Evolutionary conservation across 2,888 invertebrate genomes (phyloP).

Genomic region (Mechanitis mazaeus): DNA sequence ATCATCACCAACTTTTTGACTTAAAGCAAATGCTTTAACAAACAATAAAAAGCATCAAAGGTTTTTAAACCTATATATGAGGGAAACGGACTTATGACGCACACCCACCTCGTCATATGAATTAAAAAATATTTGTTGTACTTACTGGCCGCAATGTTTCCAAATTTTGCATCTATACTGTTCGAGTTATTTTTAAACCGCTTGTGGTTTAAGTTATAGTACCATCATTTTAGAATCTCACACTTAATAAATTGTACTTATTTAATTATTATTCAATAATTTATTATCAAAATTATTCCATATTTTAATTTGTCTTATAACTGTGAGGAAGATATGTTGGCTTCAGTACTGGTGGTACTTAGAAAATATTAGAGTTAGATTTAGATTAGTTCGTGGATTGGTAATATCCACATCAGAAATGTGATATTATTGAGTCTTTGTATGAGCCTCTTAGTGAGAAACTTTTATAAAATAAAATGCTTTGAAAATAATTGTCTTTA

Average conservation of each 20-base stretch:
- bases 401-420: constrained; percentile 84
- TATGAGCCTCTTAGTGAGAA: constrained; percentile 65
- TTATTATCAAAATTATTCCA: constrained; percentile 28
- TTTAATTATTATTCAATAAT: constrained; percentile 13
- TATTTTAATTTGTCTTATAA: constrained; percentile 16
- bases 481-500: constrained; percentile 32
- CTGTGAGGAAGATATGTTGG: constrained; percentile 17
- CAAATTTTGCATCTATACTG: not conserved
- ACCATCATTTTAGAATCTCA: constrained; percentile 29
- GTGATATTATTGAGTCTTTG: constrained; percentile 81
- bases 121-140: not conserved
- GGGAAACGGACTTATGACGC: not conserved
- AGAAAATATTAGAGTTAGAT: constrained; percentile 35
- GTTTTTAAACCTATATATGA: not conserved
- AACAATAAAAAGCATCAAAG: not conserved
- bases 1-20: too few species aligned
- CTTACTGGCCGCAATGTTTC: not conserved
- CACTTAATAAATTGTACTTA: constrained; percentile 8
- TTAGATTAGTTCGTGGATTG: constrained; percentile 62
- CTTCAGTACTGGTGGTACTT: constrained; percentile 50
- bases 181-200: not conserved
- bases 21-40: too few species aligned
- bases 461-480: constrained; percentile 38
- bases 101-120: not conserved
- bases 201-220: not conserved